Conservation (phyloP, 2,113 vertebrate genomes). For the Xyrauchen texanus region DNA sequence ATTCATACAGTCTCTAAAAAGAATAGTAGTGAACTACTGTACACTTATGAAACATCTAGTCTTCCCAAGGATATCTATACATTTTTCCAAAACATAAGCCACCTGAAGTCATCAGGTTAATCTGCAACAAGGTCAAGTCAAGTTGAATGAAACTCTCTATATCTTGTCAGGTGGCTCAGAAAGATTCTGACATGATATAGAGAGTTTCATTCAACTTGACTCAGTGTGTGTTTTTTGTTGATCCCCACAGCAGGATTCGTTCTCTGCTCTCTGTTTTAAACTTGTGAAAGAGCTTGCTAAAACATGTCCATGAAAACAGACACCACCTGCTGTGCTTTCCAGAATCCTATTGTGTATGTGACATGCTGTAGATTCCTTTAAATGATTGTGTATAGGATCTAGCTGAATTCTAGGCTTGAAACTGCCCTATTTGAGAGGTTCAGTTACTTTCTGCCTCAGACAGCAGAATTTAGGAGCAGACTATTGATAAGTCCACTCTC, state of each 20-base stretch:
- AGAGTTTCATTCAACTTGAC: neutral
- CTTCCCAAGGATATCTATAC: neutral
- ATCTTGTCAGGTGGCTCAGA: neutral
- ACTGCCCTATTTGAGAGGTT: slow-evolving; percentile 3
- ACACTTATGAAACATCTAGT: neutral
- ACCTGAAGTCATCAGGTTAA: neutral
- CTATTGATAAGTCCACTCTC: neutral
- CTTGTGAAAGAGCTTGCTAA: slow-evolving; percentile 35
- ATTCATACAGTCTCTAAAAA: too few relatives aligned
- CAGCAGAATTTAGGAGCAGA: slow-evolving; percentile 1
- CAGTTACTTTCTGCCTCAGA: slow-evolving; percentile 13
- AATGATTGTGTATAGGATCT: neutral
- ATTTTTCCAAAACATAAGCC: neutral
- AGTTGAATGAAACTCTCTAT: too few relatives aligned
- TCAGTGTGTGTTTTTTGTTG: slow-evolving; percentile 8
- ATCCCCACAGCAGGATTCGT: slow-evolving; percentile 30
- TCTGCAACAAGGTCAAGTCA: neutral
- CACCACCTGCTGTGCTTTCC: slow-evolving; percentile 33
- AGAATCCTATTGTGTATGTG: slow-evolving; percentile 31
- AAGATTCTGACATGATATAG: too few relatives aligned
- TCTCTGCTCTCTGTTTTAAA: slow-evolving; percentile 34
- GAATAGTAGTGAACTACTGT: neutral
- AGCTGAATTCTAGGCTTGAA: slow-evolving; percentile 15
- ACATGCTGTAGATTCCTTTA: slow-evolving; percentile 32
- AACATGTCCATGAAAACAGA: slow-evolving; percentile 21